Conservation (phyloP, 2,888 invertebrate genomes). For the Eudemis profundana region DNA sequence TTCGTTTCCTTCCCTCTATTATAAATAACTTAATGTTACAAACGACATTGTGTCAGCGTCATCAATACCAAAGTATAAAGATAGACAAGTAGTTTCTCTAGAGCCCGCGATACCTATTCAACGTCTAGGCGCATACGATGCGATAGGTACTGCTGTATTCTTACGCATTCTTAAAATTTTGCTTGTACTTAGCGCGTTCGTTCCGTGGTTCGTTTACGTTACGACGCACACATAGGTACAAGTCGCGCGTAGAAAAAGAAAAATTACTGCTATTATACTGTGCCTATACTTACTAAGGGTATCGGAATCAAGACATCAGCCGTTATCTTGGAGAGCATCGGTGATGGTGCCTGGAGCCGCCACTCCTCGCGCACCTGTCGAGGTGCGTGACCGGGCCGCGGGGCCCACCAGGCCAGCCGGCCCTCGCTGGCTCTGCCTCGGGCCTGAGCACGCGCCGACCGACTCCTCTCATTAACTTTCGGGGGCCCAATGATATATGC, state of each 20-base stretch:
- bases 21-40: not conserved
- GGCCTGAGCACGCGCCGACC: constrained; percentile 55
- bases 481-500: constrained; percentile 76
- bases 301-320: constrained; percentile 68
- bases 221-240: no score
- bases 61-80: no score
- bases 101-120: no score
- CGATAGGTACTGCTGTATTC: no score
- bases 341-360: constrained; percentile 45
- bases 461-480: constrained; percentile 78
- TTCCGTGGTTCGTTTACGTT: no score
- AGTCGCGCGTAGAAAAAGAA: no score
- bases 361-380: constrained; percentile 61
- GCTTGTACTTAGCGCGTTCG: no score
- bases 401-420: constrained; percentile 58
- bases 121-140: no score
- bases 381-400: constrained; percentile 53
- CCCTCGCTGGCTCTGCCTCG: constrained; percentile 57
- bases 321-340: constrained; percentile 61
- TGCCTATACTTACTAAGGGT: not conserved
- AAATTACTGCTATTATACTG: not conserved
- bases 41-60: not conserved
- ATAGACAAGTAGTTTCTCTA: no score
- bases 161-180: no score
- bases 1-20: constrained; percentile 16